These are phyloP conservation scores for Cephus runcator DNA, from an alignment of 2,888 invertebrate species.

Conservation along the genomic window DNA sequence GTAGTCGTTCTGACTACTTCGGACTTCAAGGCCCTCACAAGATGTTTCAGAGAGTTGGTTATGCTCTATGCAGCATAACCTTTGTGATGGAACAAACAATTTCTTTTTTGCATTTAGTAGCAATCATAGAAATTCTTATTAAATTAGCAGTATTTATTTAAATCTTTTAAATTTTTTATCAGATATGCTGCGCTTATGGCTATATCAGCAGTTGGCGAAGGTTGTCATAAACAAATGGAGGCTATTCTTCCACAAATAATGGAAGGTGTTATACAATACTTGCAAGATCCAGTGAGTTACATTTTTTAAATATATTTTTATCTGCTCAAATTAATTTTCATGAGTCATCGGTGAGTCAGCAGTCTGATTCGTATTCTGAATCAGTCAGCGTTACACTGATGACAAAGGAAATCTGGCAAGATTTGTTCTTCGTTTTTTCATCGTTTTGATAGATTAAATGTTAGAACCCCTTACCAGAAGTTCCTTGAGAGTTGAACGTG, in stretches of 20 bases:
- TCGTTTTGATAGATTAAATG: constrained; percentile 48
- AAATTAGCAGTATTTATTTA: neutral
- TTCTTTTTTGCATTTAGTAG: neutral
- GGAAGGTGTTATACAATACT: constrained; percentile 86
- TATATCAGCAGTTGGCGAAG: constrained; percentile 97
- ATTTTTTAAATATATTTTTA: neutral
- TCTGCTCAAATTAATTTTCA: neutral
- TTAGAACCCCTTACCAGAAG: constrained; percentile 29
- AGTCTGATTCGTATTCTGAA: constrained; percentile 36
- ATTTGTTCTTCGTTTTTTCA: constrained; percentile 27
- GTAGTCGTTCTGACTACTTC: constrained; percentile 42
- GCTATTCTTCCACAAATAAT: constrained; percentile 92
- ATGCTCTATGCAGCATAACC: constrained; percentile 26
- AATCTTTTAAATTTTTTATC: constrained; percentile 23
- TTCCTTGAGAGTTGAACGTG: constrained; percentile 45
- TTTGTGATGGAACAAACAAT: constrained; percentile 44
- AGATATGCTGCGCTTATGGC: constrained; percentile 99
- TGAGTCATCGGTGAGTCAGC: constrained; percentile 41
- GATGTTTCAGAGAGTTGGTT: constrained; percentile 46
- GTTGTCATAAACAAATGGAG: constrained; percentile 99
- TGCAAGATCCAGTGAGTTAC: constrained; percentile 80
- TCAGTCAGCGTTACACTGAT: constrained; percentile 52
- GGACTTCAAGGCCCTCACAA: constrained; percentile 21
- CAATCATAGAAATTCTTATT: neutral
- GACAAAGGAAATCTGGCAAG: constrained; percentile 46